Conservation (phyloP, 2,797 vertebrate genomes). For the Sebastes itinus region DNA sequence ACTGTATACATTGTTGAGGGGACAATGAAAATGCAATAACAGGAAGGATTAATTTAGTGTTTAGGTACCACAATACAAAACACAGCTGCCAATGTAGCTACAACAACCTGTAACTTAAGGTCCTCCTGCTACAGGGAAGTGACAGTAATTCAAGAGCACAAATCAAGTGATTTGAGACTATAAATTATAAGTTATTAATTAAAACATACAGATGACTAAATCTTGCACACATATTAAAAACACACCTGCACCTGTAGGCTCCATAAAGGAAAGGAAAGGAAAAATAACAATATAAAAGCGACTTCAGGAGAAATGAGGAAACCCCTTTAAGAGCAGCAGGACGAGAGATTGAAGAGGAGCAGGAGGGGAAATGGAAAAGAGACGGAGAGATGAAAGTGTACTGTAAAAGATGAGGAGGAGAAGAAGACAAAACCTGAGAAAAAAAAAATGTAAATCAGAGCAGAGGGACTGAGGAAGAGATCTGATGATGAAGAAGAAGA, state of each 20-base stretch:
- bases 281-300: not conserved
- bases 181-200: not conserved
- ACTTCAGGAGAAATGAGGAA: slow-evolving; percentile 1
- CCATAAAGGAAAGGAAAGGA: not conserved
- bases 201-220: not conserved
- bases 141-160: not conserved
- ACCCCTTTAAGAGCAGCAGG: slow-evolving; percentile 1
- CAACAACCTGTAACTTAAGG: not conserved
- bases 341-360: not conserved
- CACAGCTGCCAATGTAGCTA: not conserved
- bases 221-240: not conserved
- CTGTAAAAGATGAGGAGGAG: not conserved
- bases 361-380: not conserved
- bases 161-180: not conserved
- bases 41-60: not conserved
- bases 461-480: slow-evolving; percentile 33
- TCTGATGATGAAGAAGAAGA: slow-evolving; percentile 27
- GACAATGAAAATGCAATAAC: not conserved
- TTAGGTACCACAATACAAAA: not conserved
- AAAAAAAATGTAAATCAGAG: slow-evolving; percentile 56
- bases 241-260: not conserved
- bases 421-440: slow-evolving; percentile 29
- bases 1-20: not conserved
- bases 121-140: not conserved
- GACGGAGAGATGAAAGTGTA: not conserved